These are phyloP conservation scores for Agapornis canus DNA, from an alignment of 2,797 vertebrate species.

Conservation along the genomic window DNA sequence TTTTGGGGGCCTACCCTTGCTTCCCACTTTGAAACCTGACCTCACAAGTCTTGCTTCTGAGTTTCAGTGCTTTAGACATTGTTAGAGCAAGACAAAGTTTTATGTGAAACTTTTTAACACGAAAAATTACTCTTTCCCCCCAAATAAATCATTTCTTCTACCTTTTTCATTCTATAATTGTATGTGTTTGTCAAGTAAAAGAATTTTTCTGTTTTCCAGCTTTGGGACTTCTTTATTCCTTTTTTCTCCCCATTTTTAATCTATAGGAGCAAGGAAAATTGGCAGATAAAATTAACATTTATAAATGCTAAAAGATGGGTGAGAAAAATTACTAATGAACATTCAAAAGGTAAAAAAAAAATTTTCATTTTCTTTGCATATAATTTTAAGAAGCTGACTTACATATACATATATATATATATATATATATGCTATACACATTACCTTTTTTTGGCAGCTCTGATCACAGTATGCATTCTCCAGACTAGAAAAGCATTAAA, in stretches of 20 bases:
- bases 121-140: constrained; percentile 30
- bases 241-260: background rate
- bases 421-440: background rate
- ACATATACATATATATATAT: background rate
- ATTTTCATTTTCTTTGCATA: background rate
- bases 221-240: background rate
- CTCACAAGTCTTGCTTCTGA: background rate
- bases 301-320: background rate
- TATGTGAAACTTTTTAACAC: constrained; percentile 7
- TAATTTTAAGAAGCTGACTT: background rate
- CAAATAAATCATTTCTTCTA: constrained; percentile 38
- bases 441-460: background rate
- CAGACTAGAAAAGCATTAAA: constrained; percentile 9
- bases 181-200: constrained; percentile 16
- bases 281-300: background rate
- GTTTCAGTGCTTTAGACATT: constrained; percentile 2
- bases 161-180: constrained; percentile 52
- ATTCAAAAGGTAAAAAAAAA: background rate
- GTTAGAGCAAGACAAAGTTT: background rate
- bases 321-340: background rate
- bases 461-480: background rate
- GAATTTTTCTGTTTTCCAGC: constrained; percentile 34
- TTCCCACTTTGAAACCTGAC: constrained; percentile 39
- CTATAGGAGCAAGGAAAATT: background rate
- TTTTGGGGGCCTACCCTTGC: background rate